Conservation (phyloP, 2,113 vertebrate species). For the Labeo catla region DNA sequence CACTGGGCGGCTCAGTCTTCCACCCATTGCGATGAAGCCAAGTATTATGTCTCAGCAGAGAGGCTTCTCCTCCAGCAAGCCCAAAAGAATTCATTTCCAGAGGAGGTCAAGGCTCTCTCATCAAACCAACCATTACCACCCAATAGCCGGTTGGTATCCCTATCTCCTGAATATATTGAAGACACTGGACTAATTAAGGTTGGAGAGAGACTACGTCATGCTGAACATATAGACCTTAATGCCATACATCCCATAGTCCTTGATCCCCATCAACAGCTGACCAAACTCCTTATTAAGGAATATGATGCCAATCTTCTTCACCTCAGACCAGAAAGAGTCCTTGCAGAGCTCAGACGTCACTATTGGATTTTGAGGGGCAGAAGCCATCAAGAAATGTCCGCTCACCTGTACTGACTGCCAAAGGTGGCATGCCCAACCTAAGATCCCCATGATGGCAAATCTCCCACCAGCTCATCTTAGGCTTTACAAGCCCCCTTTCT, state of each 20-base stretch:
- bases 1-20: neutral
- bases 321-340: neutral
- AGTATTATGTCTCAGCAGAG: neutral
- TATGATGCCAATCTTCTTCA: neutral
- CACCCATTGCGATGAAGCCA: neutral
- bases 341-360: slow-evolving; percentile 6
- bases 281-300: slow-evolving; percentile 26
- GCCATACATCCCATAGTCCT: neutral
- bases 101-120: neutral
- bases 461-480: no score
- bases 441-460: no score
- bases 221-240: slow-evolving; percentile 1
- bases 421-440: neutral
- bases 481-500: no score
- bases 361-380: slow-evolving; percentile 24
- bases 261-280: neutral
- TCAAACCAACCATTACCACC: neutral
- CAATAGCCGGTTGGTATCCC: neutral
- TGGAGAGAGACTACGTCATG: neutral
- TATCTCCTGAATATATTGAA: neutral
- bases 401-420: neutral
- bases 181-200: neutral
- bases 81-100: neutral
- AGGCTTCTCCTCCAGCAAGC: neutral
- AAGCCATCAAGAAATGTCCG: slow-evolving; percentile 4